These are phyloP conservation scores for Agelas oroides DNA, from an alignment of 37 sponge, comb jelly and placozoan genomes.

Conservation along the genomic window DNA sequence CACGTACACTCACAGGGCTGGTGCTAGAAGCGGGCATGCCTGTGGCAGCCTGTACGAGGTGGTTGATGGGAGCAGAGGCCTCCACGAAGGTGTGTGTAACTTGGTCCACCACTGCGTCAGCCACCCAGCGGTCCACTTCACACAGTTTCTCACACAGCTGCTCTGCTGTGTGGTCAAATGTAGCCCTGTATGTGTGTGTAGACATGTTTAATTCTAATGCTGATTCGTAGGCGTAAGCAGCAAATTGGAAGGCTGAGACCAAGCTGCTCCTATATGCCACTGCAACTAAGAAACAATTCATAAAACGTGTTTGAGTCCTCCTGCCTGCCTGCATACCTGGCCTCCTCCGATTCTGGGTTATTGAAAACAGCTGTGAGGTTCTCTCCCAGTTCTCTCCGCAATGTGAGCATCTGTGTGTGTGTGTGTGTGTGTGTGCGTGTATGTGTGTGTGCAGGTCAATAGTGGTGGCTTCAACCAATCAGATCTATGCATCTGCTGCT, in stretches of 20 bases:
- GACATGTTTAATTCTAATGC: not conserved
- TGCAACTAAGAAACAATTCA: no score
- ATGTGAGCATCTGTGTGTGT: conserved; percentile 10
- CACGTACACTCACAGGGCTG: no score
- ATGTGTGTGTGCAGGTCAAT: no score
- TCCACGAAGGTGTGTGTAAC: conserved; percentile 78
- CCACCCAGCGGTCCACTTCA: conserved; percentile 73
- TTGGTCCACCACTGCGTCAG: conserved; percentile 74
- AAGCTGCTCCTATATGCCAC: no score
- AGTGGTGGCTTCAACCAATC: not conserved
- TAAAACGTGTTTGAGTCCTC: no score
- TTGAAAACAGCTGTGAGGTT: not conserved
- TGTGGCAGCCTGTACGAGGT: conserved; percentile 72
- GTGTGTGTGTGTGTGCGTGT: no score
- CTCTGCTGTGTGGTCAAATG: conserved; percentile 77
- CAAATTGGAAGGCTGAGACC: not conserved
- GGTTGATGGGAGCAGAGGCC: conserved; percentile 62
- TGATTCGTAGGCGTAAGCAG: not conserved
- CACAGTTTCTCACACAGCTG: conserved; percentile 63
- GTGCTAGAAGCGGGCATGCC: not conserved
- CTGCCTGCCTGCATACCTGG: conserved; percentile 17
- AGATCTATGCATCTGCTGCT: not conserved
- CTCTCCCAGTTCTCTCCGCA: conserved; percentile 30
- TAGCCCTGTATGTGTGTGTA: not conserved
- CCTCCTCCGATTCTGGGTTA: conserved; percentile 17